These are phyloP conservation scores for Pseudochaenichthys georgianus DNA, from an alignment of 2,797 vertebrate species.

Conservation along the genomic window DNA sequence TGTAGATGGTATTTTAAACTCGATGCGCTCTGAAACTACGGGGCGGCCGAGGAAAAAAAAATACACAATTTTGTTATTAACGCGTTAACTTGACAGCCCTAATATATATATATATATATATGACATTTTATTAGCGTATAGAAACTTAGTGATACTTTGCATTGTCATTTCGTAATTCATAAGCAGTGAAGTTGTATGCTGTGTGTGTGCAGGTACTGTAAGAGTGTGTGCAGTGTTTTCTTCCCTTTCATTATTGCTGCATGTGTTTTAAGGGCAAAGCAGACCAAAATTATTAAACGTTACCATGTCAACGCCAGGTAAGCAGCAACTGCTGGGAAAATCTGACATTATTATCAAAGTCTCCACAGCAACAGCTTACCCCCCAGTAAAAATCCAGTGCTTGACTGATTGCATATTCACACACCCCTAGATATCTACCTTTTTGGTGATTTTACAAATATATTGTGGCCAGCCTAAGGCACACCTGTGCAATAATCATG, in stretches of 20 bases:
- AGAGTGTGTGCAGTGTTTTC: neutral
- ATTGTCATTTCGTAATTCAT: slow-evolving; percentile 3
- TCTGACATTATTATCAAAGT: neutral
- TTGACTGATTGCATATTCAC: neutral
- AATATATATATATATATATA: too few relatives aligned
- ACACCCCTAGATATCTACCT: slow-evolving; percentile 12
- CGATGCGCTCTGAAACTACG: too few relatives aligned
- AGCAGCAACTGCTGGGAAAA: slow-evolving; percentile 28
- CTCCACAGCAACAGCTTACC: slow-evolving; percentile 28
- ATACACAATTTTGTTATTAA: too few relatives aligned
- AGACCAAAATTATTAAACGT: slow-evolving; percentile 30
- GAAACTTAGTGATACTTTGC: too few relatives aligned
- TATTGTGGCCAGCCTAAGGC: neutral
- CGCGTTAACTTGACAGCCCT: too few relatives aligned
- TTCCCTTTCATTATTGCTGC: neutral
- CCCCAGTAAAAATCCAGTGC: neutral
- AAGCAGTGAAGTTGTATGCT: neutral
- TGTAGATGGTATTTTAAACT: too few relatives aligned
- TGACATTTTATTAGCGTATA: too few relatives aligned
- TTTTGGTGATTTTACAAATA: slow-evolving; percentile 18
- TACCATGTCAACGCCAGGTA: slow-evolving; percentile 41
- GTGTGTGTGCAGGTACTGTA: neutral
- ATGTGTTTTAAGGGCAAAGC: slow-evolving; percentile 1
- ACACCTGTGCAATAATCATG: too few relatives aligned
- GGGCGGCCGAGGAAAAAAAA: too few relatives aligned